Conservation (phyloP, 2,888 invertebrate genomes). For the Plebejus anna region DNA sequence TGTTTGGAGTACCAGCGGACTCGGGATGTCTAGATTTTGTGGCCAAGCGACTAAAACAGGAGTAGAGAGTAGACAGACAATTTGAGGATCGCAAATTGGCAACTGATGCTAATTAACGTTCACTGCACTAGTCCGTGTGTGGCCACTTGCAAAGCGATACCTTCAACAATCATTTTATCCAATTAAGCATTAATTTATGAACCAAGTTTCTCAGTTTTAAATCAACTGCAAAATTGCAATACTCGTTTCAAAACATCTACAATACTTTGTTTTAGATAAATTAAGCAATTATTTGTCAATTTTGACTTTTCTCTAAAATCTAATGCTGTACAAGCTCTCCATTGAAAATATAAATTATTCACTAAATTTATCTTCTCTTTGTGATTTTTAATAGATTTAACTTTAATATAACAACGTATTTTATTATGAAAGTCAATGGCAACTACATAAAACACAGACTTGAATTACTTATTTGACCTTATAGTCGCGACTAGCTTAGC, state of each 20-base stretch:
- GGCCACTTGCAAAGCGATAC: constrained; percentile 41
- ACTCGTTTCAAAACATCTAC: too few species aligned
- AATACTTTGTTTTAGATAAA: too few species aligned
- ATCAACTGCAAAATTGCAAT: too few species aligned
- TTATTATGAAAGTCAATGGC: not conserved
- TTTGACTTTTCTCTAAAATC: not conserved
- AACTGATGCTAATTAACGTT: constrained; percentile 67
- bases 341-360: too few species aligned
- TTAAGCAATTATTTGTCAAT: not conserved
- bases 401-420: too few species aligned
- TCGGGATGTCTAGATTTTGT: constrained; percentile 29
- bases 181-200: not conserved
- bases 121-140: constrained; percentile 50
- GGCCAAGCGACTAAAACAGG: constrained; percentile 28
- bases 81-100: constrained; percentile 66
- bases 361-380: too few species aligned
- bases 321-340: too few species aligned
- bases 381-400: too few species aligned
- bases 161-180: not conserved
- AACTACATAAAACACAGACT: not conserved
- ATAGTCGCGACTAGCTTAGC: not conserved
- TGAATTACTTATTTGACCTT: not conserved
- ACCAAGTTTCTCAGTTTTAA: not conserved
- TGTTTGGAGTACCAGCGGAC: constrained; percentile 9
- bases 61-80: constrained; percentile 47